Evolutionary conservation across 1,140 invertebrate genomes (phyloP), one percentile per base, ranked within the genome.

Genomic region (Brachionus rubens): DNA sequence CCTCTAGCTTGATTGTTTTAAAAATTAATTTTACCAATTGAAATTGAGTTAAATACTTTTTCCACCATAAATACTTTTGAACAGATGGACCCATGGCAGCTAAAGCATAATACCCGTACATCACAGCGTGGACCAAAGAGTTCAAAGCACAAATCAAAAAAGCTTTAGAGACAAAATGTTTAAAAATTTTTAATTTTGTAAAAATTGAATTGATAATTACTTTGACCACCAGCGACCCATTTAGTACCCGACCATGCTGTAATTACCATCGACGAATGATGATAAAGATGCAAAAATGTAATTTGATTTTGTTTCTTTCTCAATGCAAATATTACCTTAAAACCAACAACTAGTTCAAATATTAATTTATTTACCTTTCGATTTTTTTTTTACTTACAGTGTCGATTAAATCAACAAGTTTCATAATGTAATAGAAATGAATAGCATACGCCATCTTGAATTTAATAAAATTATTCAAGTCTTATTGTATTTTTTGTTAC

Each of bases 61-160:
- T 86, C 85, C 85, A 86, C 83, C 84, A 86, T 4, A 86, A 79
- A 76, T 84, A 85, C 40, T 82, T 83, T 56, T 84, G 82, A 79
- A 82, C 78, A 6, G 79, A 56, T 12, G 83, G 59, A 80, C 82
- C 84, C 87, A 88, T 1, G 86, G 88, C 14, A 87, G 88, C 47
- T 87, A 85, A 76, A 89, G 84, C 81, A 81, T 93, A 93, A 81
- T 92, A 91, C 21, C 86, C 82, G 81, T 93, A 93, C 91, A 93
- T 92, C 1, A 91, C 83, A 9, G 89, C 85, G 80, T 92, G 91
- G 0, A 92, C 89, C 67, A 90, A 87, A 0, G 87, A 88, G 82
- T 92, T 92, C 52, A 79, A 72, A 78, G 80, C 78, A 77, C 79
- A 77, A 78, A 82, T 78, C 77, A 80, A 81, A 28, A 81, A 78